Base-by-base conservation (phyloP, 2,113 vertebrate genomes). In the Phyllopteryx taeniolatus region DNA sequence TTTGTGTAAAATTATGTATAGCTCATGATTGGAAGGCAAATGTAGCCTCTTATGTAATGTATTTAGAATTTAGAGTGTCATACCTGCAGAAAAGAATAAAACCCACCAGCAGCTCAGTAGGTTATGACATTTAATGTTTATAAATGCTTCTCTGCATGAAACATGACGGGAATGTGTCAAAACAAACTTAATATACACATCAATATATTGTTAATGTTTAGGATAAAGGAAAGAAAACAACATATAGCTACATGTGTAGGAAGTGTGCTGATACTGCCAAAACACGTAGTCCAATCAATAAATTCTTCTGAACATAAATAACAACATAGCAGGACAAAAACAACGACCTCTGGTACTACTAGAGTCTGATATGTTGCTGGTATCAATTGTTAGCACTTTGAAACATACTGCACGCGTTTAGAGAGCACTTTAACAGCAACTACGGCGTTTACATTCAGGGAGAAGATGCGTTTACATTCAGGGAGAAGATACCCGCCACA, bases 381-480 rank as follows among this genome's bases (percentile, higher is more conserved):
- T 71, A 44, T 65, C n/a, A 22, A 39, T 51, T 39, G 57, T 51
- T 53, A 64, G 53, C 64, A 67, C 35, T 74, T 72, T 74, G 49
- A 71, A 14, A 68, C 65, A 46, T 53, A 60, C 63, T 35, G 13
- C 9, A 19, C 49, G 71, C 51, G n/a, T 44, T 39, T n/a, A 63
- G 8, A 33, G 76, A 79, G 79, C 72, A 74, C 73, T 71, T 78
- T 75, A 83, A 81, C 22, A 80, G 80, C 82, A 85, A 81, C 70
- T 68, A 68, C 39, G 49, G 80, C 86, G 78, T 79, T 56, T 87
- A 91, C 89, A 91, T 90, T 91, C 91, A 87, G 43, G 42, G 67
- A 64, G 53, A 79, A 3, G 10, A 74, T 65, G 33, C 7, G 43
- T 67, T 56, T 87, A 91, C 89, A 91, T 90, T 91, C 91, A 87